phyloP scores from a whole-genome alignment of 1,140 invertebrate genomes.

The Neodiprion pinetum region DNA sequence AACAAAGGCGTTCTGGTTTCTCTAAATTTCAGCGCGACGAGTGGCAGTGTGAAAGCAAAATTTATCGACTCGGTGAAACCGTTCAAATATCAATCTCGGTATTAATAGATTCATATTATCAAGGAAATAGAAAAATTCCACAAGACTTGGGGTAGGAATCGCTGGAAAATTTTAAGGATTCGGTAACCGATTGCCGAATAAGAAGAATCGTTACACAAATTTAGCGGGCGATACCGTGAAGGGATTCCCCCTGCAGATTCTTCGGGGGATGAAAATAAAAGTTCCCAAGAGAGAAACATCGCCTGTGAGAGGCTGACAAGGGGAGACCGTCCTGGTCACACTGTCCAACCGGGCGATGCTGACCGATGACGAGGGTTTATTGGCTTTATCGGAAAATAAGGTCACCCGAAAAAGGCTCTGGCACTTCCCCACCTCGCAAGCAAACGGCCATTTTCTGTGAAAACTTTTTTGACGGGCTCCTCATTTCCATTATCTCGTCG shows the following conservation, averaged over 20 bases:
- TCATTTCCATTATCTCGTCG: neutral
- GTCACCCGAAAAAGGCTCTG: conserved; percentile 20
- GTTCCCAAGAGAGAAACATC: conserved; percentile 19
- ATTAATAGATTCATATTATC: too few relatives aligned
- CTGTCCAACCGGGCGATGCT: conserved; percentile 20
- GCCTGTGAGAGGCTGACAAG: conserved; percentile 10
- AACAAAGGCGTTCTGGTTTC: too few relatives aligned
- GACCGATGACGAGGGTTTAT: conserved; percentile 52
- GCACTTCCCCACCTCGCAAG: neutral
- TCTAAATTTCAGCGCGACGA: too few relatives aligned
- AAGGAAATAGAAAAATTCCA: too few relatives aligned
- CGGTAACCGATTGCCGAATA: neutral
- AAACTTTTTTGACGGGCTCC: neutral
- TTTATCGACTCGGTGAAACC: too few relatives aligned
- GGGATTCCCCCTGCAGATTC: conserved; percentile 27
- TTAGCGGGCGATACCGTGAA: conserved; percentile 26
- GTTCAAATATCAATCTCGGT: too few relatives aligned
- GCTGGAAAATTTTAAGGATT: neutral
- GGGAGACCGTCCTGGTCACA: neutral
- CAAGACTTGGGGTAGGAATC: too few relatives aligned
- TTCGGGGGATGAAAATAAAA: conserved; percentile 37
- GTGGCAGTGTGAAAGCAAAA: too few relatives aligned
- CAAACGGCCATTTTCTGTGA: neutral
- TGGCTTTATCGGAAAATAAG: conserved; percentile 35
- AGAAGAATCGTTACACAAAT: conserved; percentile 45